Evolutionary conservation across 2,888 invertebrate species (phyloP).

Genomic region (Ctenicera cuprea): DNA sequence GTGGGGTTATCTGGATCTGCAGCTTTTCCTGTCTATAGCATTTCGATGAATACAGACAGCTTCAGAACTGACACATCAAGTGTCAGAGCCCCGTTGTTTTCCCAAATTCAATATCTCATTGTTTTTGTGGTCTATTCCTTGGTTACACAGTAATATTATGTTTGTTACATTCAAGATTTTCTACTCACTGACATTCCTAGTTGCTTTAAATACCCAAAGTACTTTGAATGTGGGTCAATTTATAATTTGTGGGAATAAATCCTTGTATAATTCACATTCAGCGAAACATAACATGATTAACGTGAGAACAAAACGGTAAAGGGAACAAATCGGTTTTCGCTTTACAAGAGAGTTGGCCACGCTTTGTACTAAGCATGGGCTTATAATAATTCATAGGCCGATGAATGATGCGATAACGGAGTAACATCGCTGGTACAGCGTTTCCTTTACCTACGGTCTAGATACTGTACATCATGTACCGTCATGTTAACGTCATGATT

Average conservation of each 20-base stretch:
- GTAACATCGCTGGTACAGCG: conserved; percentile 5
- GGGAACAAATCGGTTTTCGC: conserved; percentile 25
- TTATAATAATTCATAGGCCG: conserved; percentile 19
- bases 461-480: conserved; percentile 7
- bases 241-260: conserved; percentile 26
- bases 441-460: conserved; percentile 9
- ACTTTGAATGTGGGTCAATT: conserved; percentile 5
- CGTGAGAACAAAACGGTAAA: conserved; percentile 31
- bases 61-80: conserved; percentile 10
- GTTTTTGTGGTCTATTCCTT: conserved; percentile 2
- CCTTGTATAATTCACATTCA: conserved; percentile 28
- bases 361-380: conserved; percentile 20
- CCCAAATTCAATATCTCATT: conserved; percentile 23
- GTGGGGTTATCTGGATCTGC: conserved; percentile 8
- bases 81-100: conserved; percentile 15
- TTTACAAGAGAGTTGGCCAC: conserved; percentile 18
- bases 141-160: conserved; percentile 10
- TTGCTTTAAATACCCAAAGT: neutral
- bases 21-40: conserved; percentile 25
- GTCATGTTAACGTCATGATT: neutral
- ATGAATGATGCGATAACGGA: conserved; percentile 23
- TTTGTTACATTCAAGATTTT: conserved; percentile 19
- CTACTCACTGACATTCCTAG: neutral
- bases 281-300: conserved; percentile 24
- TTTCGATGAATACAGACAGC: conserved; percentile 17